These are phyloP conservation scores for Agapornis roseicollis DNA, from an alignment of 2,113 vertebrate genomes.

Conservation along the genomic window DNA sequence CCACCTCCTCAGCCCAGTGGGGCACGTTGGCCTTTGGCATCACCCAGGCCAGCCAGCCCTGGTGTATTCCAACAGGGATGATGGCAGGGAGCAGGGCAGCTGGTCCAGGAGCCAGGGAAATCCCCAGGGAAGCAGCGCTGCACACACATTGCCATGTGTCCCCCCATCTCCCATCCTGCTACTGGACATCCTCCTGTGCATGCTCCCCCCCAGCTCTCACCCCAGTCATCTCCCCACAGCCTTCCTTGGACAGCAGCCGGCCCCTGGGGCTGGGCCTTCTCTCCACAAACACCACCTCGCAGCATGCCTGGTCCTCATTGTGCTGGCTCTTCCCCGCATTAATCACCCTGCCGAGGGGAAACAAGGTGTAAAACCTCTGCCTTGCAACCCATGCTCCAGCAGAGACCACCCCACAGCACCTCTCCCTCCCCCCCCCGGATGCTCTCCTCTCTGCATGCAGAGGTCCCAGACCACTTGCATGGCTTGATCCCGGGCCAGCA, in stretches of 20 bases:
- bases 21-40: accelerated
- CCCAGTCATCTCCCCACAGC: background rate
- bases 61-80: accelerated
- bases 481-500: background rate
- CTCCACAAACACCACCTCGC: slow-evolving; percentile 89
- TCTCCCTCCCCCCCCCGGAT: background rate
- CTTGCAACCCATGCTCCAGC: background rate
- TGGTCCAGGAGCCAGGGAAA: background rate
- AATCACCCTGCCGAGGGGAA: slow-evolving; percentile 84
- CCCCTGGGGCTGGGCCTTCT: slow-evolving; percentile 40
- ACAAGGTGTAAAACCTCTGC: background rate
- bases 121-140: accelerated
- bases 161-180: background rate
- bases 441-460: background rate
- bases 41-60: background rate
- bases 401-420: accelerated
- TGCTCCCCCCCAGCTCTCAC: background rate
- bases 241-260: background rate
- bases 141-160: accelerated
- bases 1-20: background rate
- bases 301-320: slow-evolving; percentile 96
- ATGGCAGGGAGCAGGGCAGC: background rate
- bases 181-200: background rate
- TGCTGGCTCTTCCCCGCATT: slow-evolving; percentile 97
- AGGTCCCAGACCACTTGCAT: background rate